Evolutionary conservation across 2,113 vertebrate species (phyloP).

Genomic region (Oophaga pumilio): DNA sequence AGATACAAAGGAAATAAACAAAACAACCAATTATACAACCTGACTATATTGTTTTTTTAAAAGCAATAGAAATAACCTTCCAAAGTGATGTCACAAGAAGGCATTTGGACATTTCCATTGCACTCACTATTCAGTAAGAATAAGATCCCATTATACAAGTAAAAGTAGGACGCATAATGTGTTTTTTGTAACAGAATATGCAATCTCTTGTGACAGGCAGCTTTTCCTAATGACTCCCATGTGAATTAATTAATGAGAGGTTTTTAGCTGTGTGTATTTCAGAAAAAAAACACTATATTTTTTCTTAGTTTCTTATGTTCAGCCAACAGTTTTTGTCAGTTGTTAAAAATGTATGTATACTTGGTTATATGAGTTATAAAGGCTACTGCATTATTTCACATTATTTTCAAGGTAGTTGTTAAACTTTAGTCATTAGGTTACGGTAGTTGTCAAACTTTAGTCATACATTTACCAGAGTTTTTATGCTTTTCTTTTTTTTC

Average conservation of each 20-base stretch:
- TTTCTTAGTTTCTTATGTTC: not conserved
- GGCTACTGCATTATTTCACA: not conserved
- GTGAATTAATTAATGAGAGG: not conserved
- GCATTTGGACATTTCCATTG: too few species aligned
- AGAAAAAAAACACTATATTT: not conserved
- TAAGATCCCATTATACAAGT: not conserved
- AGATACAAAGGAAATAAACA: too few species aligned
- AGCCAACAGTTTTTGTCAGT: not conserved
- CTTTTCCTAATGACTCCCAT: not conserved
- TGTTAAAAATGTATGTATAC: not conserved
- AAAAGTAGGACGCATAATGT: not conserved
- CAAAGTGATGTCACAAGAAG: too few species aligned
- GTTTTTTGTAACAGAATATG: not conserved
- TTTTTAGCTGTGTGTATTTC: not conserved
- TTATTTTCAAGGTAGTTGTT: not conserved
- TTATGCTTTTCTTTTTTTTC: too few species aligned
- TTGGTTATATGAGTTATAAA: not conserved
- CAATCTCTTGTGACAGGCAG: not conserved
- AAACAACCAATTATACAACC: too few species aligned
- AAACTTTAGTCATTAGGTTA: not conserved
- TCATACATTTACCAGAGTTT: not conserved
- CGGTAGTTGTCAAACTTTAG: not conserved
- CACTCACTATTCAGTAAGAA: not conserved
- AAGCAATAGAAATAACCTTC: too few species aligned
- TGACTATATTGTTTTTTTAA: too few species aligned